Base-by-base conservation (phyloP, 2,888 invertebrate genomes). In the Protodeltote pygarga region DNA sequence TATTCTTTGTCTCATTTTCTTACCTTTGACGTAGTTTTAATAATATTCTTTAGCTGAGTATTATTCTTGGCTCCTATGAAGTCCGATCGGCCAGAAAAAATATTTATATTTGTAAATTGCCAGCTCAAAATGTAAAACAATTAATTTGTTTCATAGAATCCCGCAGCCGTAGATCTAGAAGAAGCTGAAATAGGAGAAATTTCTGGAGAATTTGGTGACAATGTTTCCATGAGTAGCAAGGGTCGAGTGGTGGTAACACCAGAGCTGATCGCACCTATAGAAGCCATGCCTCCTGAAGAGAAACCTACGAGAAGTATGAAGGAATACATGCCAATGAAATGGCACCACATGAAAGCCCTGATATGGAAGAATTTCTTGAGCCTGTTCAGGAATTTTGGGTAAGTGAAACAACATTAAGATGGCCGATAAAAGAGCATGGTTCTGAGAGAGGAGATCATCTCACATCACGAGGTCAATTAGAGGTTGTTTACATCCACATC, bases 311-410 rank as follows among this genome's bases (percentile, higher is more conserved):
- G 85, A 11, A 89, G 89, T 35, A 86, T 91, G 64, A 94, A 95
- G 52, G 90, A 93, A 52, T 87, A 94, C 33, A 94, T 94, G 80
- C 93, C 96, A 23, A 93, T 96, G 85, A 93, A 95, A 67, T 86
- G 92, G 58, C 91, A 94, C 73, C 95, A 96, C 70, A 95, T 97
- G 95, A 94, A 94, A 66, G 97, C 97, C 0, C 85, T 97, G 13
- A 93, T 97, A 29, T 97, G 97, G 96, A 98, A 97, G 83, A 97
- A 97, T 80, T 95, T 96, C 73, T 91, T 97, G 38, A 96, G 97
- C 94, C 95, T 97, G 93, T 95, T 96, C 92, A 93, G 97, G 70
- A 97, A 97, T 84, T 94, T 95, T 55, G 95, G 96, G 96, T 96
- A 81, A 89, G 92, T 27, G 4, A 16, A 19, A 3, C 16, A 2